Evolutionary conservation across 2,888 invertebrate genomes (phyloP), one percentile per base, ranked within the genome.

Genomic region (Coelinius sp.): DNA sequence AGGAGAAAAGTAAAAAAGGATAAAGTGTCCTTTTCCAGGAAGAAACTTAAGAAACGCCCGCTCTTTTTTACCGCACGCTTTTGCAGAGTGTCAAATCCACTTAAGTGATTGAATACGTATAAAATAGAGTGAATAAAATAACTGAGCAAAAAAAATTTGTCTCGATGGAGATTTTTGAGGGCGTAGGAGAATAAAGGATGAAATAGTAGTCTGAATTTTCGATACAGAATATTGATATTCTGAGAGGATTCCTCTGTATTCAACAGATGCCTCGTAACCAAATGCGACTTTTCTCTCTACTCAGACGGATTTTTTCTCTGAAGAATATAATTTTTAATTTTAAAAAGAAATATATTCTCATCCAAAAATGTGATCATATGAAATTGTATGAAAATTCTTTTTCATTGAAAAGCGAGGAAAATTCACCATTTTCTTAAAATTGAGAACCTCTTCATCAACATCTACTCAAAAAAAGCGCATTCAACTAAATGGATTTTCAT

Each of bases 201-300:
- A 41, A 62, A 71, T 59, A 31, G 14, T 41, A 53, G 25, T 52
- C 62, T 38, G 56, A 35, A 52, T 56, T n/a, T n/a, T 71, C 71
- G 14, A 65, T 59, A 56, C 65, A 46, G 67, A 71, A 63, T 63
- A 68, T 59, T 59, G 59, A 56, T 59, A 59, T 59, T 59, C 25
- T n/a, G 20, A 59, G 17, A 31, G 59, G 35, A 31, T 59, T 59
- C 59, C 17, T 35, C 31, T 27, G 14, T 8, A 35, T 20, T 35
- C 25, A 59, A 31, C 35, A 31, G 35, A 59, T 59, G 35, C 17
- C n/a, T 53, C 6, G 10, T 59, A 31, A n/a, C n/a, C 35, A 7
- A 59, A 35, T 59, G 31, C 20, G 22, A 25, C 31, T 31, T 35
- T 14, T 35, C 17, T 59, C 25, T 4, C 8, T 35, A 59, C 20